Base-by-base conservation (phyloP, 1,140 invertebrate genomes). In the Papilio helenus region DNA sequence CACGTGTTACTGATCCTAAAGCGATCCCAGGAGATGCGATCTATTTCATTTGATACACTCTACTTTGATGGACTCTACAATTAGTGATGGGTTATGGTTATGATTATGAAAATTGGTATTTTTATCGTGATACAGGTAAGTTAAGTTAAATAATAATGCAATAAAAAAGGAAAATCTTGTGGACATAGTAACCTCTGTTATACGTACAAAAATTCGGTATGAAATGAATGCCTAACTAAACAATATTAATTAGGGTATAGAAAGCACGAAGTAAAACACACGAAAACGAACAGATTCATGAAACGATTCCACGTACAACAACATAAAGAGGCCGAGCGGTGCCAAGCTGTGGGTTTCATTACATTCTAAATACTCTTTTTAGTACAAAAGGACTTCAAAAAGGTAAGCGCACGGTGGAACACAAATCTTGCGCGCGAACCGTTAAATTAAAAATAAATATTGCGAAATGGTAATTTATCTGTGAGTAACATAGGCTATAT, bases 371-470 rank as follows among this genome's bases (percentile, higher is more conserved):
- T 89, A 87, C 83, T 85, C 84, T 87, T 90, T 88, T 90, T 89
- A 84, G 68, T 76, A 87, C 86, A 92, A 93, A 93, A 91, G 86
- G 81, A 89, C 85, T 87, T 86, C 85, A 83, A 87, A 91, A 93
- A 89, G 88, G 89, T 90, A 89, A 87, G 83, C 87, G 84, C 82
- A 79, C 82, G 79, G 84, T 87, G 71, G 86, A 93, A 88, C 91
- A 88, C 87, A 88, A 93, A 92, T 90, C 88, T 90, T 89, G 87
- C 86, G 89, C 88, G 89, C 84, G 89, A 88, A 87, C 91, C 91
- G 90, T 89, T 91, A 94, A 94, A 94, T 94, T 94, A 93, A 94
- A 94, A 94, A 93, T 94, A 94, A 94, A 94, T 94, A 94, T 94
- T 94, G 90, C 92, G 92, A n/a, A n/a, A n/a, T n/a, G n/a, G n/a